Percentiles rank a stretch among this genome's conserved stretches.
Conservation (phyloP, 2,113 vertebrate genomes). For the Raja brachyura region DNA sequence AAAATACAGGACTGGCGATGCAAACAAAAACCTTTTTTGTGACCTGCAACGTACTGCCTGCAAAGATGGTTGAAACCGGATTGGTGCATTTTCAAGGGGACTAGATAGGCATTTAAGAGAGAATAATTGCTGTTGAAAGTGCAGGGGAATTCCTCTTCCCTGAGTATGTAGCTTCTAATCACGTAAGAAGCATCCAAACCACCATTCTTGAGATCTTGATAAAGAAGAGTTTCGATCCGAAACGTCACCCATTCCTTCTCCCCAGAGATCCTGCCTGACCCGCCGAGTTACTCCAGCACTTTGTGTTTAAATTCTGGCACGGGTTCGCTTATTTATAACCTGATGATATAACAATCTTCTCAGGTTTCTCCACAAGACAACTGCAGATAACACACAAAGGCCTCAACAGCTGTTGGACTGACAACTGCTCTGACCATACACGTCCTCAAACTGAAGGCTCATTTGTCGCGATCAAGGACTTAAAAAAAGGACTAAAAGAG, state of each 20-base stretch:
- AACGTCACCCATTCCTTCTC: no score
- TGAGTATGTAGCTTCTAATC: not conserved
- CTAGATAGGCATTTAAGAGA: no score
- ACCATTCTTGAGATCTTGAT: not conserved
- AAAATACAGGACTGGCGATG: no score
- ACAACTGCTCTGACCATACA: not conserved
- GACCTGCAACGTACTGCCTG: no score
- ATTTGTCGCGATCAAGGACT: not conserved
- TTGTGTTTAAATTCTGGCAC: not conserved
- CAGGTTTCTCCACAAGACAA: not conserved
- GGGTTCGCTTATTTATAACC: not conserved
- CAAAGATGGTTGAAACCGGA: no score
- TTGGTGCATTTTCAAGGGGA: no score
- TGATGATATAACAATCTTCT: not conserved
- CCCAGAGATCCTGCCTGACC: no score
- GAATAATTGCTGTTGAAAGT: no score
- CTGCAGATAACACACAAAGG: not conserved
- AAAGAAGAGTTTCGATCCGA: no score
- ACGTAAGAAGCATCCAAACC: not conserved
- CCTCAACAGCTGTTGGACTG: not conserved
- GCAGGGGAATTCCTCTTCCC: no score
- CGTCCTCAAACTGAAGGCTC: not conserved
- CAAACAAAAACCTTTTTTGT: no score
- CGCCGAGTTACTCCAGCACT: no score
- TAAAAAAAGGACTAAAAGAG: not conserved